These are phyloP conservation scores for Anguilla megastoma DNA, from an alignment of 2,797 vertebrate species.

Conservation along the genomic window DNA sequence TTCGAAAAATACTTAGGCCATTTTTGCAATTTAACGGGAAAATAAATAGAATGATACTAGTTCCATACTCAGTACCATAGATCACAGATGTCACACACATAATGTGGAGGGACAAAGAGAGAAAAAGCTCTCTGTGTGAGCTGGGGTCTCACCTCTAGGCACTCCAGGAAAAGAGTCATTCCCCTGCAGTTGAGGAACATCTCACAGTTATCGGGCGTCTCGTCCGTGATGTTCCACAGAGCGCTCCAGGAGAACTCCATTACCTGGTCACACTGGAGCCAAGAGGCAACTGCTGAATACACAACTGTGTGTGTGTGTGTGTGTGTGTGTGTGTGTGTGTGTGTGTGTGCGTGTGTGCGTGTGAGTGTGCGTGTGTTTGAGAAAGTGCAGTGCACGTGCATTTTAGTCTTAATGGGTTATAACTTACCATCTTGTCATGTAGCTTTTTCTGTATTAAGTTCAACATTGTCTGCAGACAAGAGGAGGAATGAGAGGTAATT, in stretches of 20 bases:
- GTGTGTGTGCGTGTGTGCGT: too few species aligned
- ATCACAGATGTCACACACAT: background rate
- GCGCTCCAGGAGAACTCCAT: constrained; percentile 99
- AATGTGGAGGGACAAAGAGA: background rate
- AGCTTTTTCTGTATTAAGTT: constrained; percentile 97
- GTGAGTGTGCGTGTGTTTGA: background rate
- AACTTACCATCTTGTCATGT: constrained; percentile 88
- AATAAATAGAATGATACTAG: background rate
- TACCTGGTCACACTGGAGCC: constrained; percentile 90
- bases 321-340: background rate
- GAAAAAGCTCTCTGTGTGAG: background rate
- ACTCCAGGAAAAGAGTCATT: constrained; percentile 95
- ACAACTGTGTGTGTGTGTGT: background rate
- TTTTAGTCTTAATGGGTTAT: background rate
- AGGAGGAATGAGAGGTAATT: background rate
- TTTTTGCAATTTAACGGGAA: background rate
- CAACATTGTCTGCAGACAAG: constrained; percentile 86
- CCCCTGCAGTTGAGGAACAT: constrained; percentile 97
- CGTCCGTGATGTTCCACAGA: constrained; percentile 98
- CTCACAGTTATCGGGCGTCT: constrained; percentile 96
- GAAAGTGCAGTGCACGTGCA: background rate
- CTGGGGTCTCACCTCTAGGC: constrained; percentile 78
- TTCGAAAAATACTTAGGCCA: background rate
- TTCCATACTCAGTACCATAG: background rate
- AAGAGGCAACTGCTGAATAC: background rate